These are phyloP conservation scores for Deilephila elpenor DNA, from an alignment of 2,888 invertebrate species.

Conservation along the genomic window DNA sequence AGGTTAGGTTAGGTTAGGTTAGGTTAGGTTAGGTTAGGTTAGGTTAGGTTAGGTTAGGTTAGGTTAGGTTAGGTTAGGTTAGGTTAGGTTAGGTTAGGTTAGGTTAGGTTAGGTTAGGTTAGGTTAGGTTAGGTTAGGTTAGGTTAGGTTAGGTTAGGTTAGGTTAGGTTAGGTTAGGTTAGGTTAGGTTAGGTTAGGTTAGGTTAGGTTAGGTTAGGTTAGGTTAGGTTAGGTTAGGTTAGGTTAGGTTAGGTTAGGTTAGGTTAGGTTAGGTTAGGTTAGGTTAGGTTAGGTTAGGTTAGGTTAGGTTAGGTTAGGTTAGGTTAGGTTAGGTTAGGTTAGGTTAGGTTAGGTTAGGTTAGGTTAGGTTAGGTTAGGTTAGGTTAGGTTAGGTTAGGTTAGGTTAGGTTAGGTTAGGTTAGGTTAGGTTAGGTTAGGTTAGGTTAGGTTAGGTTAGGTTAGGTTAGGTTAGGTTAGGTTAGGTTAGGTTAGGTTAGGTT, in stretches of 20 bases:
- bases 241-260: constrained; percentile 33
- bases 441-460: too few species aligned
- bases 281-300: constrained; percentile 37
- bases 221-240: constrained; percentile 33
- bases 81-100: constrained; percentile 33
- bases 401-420: too few species aligned
- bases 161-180: constrained; percentile 38
- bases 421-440: too few species aligned
- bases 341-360: too few species aligned
- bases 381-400: too few species aligned
- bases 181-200: constrained; percentile 38
- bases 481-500: too few species aligned
- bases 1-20: constrained; percentile 43
- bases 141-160: constrained; percentile 35
- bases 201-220: constrained; percentile 37
- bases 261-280: constrained; percentile 40
- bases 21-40: constrained; percentile 41
- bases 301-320: constrained; percentile 30
- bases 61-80: constrained; percentile 39
- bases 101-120: constrained; percentile 26
- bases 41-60: constrained; percentile 39
- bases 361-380: too few species aligned
- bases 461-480: too few species aligned
- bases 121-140: constrained; percentile 29
- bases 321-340: too few species aligned